These are phyloP conservation scores for Microchrysa polita DNA, from an alignment of 2,888 invertebrate genomes.

Conservation along the genomic window DNA sequence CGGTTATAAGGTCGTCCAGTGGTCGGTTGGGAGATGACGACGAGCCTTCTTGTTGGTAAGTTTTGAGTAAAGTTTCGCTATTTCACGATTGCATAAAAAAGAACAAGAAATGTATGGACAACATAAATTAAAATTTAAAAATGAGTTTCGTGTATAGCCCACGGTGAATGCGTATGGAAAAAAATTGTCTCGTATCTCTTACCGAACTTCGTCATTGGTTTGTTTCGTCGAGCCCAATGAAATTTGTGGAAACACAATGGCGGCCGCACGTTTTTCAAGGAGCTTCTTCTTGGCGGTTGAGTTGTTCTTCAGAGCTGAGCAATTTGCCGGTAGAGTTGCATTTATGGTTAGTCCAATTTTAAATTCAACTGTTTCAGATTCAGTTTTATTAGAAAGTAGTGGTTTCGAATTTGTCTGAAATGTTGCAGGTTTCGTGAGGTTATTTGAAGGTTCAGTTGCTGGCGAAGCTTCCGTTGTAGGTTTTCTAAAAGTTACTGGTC, in stretches of 20 bases:
- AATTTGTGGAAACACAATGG: conserved; percentile 34
- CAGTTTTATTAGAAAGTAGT: conserved; percentile 10
- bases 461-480: neutral
- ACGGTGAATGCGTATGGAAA: no score
- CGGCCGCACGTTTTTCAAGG: neutral
- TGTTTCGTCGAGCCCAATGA: conserved; percentile 14
- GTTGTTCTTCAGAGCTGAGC: conserved; percentile 34
- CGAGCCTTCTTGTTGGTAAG: conserved; percentile 35
- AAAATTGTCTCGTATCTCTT: no score
- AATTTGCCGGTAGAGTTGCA: conserved; percentile 56
- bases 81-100: neutral
- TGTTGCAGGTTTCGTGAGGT: neutral
- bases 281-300: neutral
- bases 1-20: conserved; percentile 55
- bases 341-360: conserved; percentile 59
- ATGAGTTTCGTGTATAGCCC: no score
- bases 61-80: conserved; percentile 47
- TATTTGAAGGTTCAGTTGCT: neutral
- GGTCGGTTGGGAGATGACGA: conserved; percentile 26
- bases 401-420: neutral
- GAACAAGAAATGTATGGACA: no score
- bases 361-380: conserved; percentile 49
- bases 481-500: neutral
- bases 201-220: conserved; percentile 30
- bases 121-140: no score